Conservation (phyloP, 2,113 vertebrate genomes). For the Apteryx owenii region DNA sequence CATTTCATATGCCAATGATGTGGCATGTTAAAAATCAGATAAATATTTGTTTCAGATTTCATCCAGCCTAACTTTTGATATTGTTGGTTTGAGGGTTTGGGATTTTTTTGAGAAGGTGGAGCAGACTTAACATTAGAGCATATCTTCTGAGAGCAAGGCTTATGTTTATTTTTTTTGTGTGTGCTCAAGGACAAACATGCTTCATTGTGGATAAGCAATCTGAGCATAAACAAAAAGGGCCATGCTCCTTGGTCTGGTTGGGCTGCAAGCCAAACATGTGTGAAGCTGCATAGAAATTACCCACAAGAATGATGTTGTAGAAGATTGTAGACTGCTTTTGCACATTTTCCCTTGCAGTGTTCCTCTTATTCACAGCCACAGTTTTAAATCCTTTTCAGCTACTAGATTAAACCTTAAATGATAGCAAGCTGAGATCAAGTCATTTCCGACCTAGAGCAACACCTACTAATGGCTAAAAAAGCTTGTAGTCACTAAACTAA, state of each 20-base stretch:
- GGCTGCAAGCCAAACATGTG: constrained; percentile 1
- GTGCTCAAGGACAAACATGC: not conserved
- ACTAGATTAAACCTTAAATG: not conserved
- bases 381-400: not conserved
- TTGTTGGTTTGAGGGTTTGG: not conserved
- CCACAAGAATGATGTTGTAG: not conserved
- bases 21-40: not conserved
- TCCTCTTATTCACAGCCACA: not conserved
- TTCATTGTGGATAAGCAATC: not conserved
- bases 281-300: not conserved
- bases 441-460: not conserved
- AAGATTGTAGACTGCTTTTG: not conserved
- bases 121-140: not conserved
- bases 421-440: not conserved
- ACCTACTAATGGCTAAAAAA: not conserved
- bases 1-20: not conserved
- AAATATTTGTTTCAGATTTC: not conserved
- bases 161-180: not conserved
- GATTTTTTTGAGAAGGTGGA: not conserved
- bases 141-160: not conserved
- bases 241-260: not conserved
- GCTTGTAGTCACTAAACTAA: not conserved
- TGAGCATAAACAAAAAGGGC: not conserved
- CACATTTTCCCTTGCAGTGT: not conserved
- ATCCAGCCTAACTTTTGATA: not conserved